Evolutionary conservation across 30 jellyfish, hydroid and myxozoan genomes (phyloP).

Genomic region (Aurelia aurita): DNA sequence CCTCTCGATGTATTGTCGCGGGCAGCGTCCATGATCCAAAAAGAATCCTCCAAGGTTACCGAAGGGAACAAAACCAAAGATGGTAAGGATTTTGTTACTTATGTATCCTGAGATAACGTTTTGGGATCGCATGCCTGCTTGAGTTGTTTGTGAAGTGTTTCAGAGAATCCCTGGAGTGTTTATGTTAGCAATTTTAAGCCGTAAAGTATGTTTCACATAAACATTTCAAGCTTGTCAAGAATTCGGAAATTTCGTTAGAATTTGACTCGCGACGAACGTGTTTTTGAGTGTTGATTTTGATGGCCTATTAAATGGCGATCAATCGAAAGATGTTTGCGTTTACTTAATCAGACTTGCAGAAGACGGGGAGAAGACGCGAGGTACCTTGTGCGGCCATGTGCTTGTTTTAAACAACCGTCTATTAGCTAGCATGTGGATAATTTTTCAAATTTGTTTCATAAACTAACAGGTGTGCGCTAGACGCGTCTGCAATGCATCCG

Average conservation of each 20-base stretch:
- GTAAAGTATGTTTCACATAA: constrained; percentile 5
- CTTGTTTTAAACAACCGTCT: constrained; percentile 45
- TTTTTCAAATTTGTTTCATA: constrained; percentile 14
- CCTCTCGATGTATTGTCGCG: constrained; percentile 95
- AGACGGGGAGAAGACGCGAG: background rate
- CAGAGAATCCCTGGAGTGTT: background rate
- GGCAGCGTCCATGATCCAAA: constrained; percentile 96
- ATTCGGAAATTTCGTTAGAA: background rate
- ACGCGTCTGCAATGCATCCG: constrained; percentile 42
- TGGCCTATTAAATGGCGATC: too few species aligned
- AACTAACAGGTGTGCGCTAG: constrained; percentile 38
- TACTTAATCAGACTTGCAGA: too few species aligned
- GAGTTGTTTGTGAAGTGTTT: too few species aligned
- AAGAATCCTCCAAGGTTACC: constrained; percentile 52
- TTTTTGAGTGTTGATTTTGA: too few species aligned
- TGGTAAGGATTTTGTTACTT: constrained; percentile 22
- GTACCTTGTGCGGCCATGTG: constrained; percentile 59
- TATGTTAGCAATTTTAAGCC: background rate
- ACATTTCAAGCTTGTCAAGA: constrained; percentile 14
- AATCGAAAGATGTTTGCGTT: too few species aligned
- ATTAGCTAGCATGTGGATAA: constrained; percentile 56
- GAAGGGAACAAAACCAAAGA: constrained; percentile 36
- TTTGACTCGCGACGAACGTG: too few species aligned
- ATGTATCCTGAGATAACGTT: background rate
- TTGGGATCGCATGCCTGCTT: background rate